Conservation (phyloP, 2,113 vertebrate genomes). For the Proteles cristata region DNA sequence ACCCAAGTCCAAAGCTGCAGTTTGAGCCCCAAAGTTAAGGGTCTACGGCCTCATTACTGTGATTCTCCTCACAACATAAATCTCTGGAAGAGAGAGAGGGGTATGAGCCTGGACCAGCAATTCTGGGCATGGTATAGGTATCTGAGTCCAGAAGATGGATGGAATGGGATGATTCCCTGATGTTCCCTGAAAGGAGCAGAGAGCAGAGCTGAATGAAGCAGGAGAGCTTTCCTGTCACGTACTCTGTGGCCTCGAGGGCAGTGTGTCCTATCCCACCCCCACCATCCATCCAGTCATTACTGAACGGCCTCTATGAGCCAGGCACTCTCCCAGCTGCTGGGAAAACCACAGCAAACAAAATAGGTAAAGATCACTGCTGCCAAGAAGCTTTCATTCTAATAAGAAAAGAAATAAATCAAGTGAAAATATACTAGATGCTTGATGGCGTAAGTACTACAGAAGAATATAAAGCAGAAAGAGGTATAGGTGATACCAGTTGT, state of each 20-base stretch:
- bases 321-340: background rate
- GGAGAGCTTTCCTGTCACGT: background rate
- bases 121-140: background rate
- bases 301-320: background rate
- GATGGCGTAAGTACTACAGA: background rate
- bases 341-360: background rate
- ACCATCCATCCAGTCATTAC: background rate
- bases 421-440: background rate
- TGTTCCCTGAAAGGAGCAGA: background rate
- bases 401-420: background rate
- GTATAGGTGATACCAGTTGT: too few species aligned
- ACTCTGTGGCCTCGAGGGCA: background rate
- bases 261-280: background rate
- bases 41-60: background rate
- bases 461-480: background rate
- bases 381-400: background rate
- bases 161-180: background rate
- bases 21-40: background rate
- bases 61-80: background rate
- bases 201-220: rapidly evolving
- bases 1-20: background rate
- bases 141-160: background rate
- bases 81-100: background rate
- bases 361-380: background rate
- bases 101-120: too few species aligned